Base-by-base conservation (phyloP, 2,113 vertebrate species). In the Philantomba maxwellii region DNA sequence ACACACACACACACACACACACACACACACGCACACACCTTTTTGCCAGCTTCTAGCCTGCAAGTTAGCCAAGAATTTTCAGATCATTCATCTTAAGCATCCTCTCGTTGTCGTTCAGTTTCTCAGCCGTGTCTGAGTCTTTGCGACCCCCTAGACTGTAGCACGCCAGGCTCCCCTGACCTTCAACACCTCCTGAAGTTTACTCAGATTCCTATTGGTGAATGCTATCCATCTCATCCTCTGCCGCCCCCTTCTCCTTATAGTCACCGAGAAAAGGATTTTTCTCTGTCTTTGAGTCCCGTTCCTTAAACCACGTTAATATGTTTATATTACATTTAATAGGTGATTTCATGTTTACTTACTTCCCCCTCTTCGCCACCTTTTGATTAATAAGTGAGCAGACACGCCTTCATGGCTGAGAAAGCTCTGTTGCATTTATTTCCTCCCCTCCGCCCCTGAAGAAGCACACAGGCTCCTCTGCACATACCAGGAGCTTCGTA, bases 11-110 rank as follows among this genome's bases (percentile, higher is more conserved):
- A 14, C 12, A 25, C 15, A 45, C 51, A 66, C 28, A 45, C 39
- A 33, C 45, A 55, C 55, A 55, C 51, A 55, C 53, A 55, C 51
- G 21, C 53, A 21, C 53, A 55, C 55, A 55, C 4, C 28, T 33
- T 10, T 85, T 62, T 89, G 70, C 43, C 82, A 75, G 23, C 47
- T 93, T 53, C 43, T 39, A 62, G 87, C 30, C n/a, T 57, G 13
- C n/a, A 93, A 62, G 21, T 73, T 80, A 95, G 36, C 57, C 39
- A 86, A 49, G 57, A 92, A 43, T 88, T 95, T 96, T 95, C 82
- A 89, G 73, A 45, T 45, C 85, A 21, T 80, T 87, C 12, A 28
- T 89, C 47, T 75, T 84, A 93, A 45, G n/a, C 14, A 92, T 78
- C 49, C 5, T 62, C 55, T 95, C 45, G 0, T 43, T 75, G 33